phyloP scores from a whole-genome alignment of 2,113 vertebrate genomes.

The Rhinichthys klamathensis region DNA sequence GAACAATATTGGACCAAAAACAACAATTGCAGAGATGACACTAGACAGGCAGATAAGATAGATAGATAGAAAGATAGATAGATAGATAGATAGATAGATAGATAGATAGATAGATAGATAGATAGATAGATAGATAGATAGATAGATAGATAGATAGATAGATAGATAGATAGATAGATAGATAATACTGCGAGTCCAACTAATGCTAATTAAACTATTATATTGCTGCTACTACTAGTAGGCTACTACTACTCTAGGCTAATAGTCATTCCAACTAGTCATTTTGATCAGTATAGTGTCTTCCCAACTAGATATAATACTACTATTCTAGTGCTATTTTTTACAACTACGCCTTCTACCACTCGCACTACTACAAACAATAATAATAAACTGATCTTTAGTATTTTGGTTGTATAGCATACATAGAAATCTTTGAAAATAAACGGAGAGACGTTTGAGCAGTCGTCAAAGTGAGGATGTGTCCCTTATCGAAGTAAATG shows the following conservation, averaged over 20 bases:
- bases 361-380: neutral
- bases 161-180: too few relatives aligned
- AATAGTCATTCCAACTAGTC: neutral
- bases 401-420: neutral
- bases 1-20: neutral
- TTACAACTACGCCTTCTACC: neutral
- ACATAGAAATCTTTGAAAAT: neutral
- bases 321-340: neutral
- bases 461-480: conserved; percentile 6
- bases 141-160: too few relatives aligned
- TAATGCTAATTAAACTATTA: neutral
- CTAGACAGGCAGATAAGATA: too few relatives aligned
- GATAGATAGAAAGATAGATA: too few relatives aligned
- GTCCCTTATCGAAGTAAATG: neutral
- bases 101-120: too few relatives aligned
- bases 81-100: too few relatives aligned
- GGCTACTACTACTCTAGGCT: neutral
- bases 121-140: too few relatives aligned
- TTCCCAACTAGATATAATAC: neutral
- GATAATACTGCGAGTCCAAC: neutral
- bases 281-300: neutral
- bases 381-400: conserved; percentile 6
- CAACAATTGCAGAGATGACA: neutral
- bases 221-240: neutral
- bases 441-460: neutral